Percentiles rank a stretch among this genome's conserved stretches.
Evolutionary conservation across 2,888 invertebrate genomes (phyloP).

Genomic region (Eilema sororculum): DNA sequence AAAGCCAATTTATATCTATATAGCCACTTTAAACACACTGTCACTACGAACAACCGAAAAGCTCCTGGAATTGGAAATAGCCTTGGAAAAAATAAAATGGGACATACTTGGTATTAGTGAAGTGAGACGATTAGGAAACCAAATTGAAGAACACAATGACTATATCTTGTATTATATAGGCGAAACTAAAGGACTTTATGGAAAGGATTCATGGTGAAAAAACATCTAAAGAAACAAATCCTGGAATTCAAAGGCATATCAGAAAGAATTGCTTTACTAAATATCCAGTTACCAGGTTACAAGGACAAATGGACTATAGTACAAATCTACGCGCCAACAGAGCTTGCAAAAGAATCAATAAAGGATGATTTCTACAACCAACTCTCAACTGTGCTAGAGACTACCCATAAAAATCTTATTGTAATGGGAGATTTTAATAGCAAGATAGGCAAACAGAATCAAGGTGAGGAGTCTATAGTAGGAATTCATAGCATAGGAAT

Average conservation of each 20-base stretch:
- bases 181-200: neutral
- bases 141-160: conserved; percentile 7
- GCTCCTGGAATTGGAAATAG: neutral
- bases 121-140: neutral
- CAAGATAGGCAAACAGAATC: neutral
- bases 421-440: too few species aligned
- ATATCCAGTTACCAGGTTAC: conserved; percentile 1
- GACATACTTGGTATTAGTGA: too few species aligned
- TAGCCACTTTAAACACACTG: too few species aligned
- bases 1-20: too few species aligned
- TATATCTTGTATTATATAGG: conserved; percentile 6
- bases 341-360: neutral
- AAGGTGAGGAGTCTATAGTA: too few species aligned
- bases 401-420: neutral
- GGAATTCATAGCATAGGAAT: neutral
- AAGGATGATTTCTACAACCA: conserved; percentile 5
- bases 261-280: conserved; percentile 4
- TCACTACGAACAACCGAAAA: too few species aligned
- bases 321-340: conserved; percentile 13
- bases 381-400: neutral
- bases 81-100: neutral
- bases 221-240: conserved; percentile 6
- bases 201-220: conserved; percentile 8
- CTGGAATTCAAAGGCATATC: neutral
- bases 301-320: neutral